Evolutionary conservation across 2,113 vertebrate species (phyloP).

Genomic region (Grus americana): DNA sequence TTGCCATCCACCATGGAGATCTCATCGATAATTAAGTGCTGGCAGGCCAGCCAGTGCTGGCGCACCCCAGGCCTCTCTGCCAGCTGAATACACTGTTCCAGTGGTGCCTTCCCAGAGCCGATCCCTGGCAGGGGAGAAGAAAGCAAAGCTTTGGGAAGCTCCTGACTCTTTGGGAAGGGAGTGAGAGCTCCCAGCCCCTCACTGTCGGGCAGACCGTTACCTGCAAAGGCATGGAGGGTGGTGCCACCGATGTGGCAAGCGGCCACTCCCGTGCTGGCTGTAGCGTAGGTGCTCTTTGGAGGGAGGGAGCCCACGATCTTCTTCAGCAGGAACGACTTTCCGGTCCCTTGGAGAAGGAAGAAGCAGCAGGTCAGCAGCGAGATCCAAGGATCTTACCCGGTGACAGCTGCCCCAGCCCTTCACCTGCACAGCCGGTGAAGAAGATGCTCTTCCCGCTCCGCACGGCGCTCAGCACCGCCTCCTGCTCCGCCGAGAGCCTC

Average conservation of each 20-base stretch:
- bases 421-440: slow-evolving; percentile 97
- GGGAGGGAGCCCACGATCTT: slow-evolving; percentile 92
- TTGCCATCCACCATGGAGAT: slow-evolving; percentile 96
- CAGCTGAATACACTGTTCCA: slow-evolving; percentile 91
- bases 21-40: slow-evolving; percentile 92
- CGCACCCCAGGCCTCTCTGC: slow-evolving; percentile 86
- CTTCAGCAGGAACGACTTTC: slow-evolving; percentile 94
- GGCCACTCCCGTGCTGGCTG: slow-evolving; percentile 95
- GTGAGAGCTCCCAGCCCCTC: background rate
- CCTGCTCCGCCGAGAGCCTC: slow-evolving; percentile 87
- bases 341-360: slow-evolving; percentile 83
- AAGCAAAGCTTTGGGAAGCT: background rate
- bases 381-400: rapidly evolving
- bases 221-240: slow-evolving; percentile 92
- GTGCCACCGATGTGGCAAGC: slow-evolving; percentile 95
- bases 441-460: slow-evolving; percentile 90
- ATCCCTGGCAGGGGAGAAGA: slow-evolving; percentile 78
- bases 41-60: slow-evolving; percentile 91
- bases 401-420: rapidly evolving
- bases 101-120: slow-evolving; percentile 86
- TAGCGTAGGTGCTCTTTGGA: slow-evolving; percentile 89
- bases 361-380: background rate
- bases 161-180: background rate
- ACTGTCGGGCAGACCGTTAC: slow-evolving; percentile 38
- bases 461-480: slow-evolving; percentile 82